Evolutionary conservation across 2,113 vertebrate species (phyloP).

Genomic region (Odocoileus hemionus): DNA sequence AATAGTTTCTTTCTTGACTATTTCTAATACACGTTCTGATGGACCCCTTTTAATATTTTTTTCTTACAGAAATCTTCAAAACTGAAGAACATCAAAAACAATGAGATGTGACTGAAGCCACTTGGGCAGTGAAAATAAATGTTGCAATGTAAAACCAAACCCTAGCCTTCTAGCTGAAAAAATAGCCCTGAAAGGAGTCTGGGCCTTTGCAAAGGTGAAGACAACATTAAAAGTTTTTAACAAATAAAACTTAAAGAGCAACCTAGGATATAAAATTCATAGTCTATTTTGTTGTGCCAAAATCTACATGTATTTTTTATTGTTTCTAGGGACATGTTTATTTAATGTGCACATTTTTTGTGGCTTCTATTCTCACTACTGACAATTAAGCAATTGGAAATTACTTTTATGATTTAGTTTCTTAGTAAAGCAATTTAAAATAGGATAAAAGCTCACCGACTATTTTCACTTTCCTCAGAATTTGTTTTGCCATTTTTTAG

Average conservation of each 20-base stretch:
- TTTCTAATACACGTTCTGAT: not conserved
- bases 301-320: not conserved
- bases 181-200: not conserved
- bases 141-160: not conserved
- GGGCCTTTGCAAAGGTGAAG: not conserved
- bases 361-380: not conserved
- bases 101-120: conserved; percentile 26
- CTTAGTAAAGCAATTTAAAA: not conserved
- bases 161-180: not conserved
- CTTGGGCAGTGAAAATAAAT: conserved; percentile 30
- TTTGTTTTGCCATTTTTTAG: not conserved
- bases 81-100: conserved; percentile 64
- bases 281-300: not conserved
- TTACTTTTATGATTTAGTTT: not conserved
- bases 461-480: not conserved
- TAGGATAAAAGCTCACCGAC: not conserved
- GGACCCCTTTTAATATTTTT: conserved; percentile 29
- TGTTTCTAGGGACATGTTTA: not conserved
- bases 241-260: not conserved
- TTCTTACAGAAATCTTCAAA: conserved; percentile 76
- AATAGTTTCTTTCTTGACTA: not conserved
- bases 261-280: not conserved
- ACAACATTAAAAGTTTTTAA: conserved; percentile 36
- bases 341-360: not conserved
- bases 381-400: not conserved